Evolutionary conservation across 2,888 invertebrate species (phyloP).

Genomic region (Electrophaes corylata): DNA sequence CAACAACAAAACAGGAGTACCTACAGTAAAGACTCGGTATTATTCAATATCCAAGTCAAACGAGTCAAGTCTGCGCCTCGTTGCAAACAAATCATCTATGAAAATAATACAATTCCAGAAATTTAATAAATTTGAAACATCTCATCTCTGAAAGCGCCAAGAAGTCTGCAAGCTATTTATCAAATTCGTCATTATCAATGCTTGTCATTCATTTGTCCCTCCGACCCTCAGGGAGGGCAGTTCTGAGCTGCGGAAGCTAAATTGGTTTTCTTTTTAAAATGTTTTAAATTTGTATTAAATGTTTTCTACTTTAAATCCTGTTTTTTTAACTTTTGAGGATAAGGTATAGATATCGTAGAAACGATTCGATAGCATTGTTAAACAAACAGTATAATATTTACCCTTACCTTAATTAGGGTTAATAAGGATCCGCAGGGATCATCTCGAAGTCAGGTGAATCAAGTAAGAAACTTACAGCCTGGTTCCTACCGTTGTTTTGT

Average conservation of each 20-base stretch:
- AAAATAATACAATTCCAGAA: slow-evolving; percentile 2
- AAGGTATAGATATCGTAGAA: no score
- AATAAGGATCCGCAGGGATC: no score
- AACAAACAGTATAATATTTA: no score
- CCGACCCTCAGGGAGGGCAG: slow-evolving; percentile 7
- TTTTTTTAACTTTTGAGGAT: no score
- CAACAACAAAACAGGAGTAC: neutral
- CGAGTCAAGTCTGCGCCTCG: neutral
- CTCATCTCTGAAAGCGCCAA: slow-evolving; percentile 10
- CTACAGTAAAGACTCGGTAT: neutral
- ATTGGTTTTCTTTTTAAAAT: slow-evolving; percentile 10
- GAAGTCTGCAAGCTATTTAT: slow-evolving; percentile 25
- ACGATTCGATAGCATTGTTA: no score
- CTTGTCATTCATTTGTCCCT: slow-evolving; percentile 23
- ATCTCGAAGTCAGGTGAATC: no score
- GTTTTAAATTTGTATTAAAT: neutral
- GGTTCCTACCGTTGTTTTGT: no score
- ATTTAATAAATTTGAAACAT: slow-evolving; percentile 1
- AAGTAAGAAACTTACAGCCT: no score
- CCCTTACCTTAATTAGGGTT: no score
- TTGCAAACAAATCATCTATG: slow-evolving; percentile 5
- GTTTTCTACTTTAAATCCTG: no score
- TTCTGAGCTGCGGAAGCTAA: slow-evolving; percentile 1
- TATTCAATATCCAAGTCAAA: neutral
- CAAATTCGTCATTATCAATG: slow-evolving; percentile 25